phyloP scores from a whole-genome alignment of 1,140 invertebrate genomes.

The Papilio polytes region DNA sequence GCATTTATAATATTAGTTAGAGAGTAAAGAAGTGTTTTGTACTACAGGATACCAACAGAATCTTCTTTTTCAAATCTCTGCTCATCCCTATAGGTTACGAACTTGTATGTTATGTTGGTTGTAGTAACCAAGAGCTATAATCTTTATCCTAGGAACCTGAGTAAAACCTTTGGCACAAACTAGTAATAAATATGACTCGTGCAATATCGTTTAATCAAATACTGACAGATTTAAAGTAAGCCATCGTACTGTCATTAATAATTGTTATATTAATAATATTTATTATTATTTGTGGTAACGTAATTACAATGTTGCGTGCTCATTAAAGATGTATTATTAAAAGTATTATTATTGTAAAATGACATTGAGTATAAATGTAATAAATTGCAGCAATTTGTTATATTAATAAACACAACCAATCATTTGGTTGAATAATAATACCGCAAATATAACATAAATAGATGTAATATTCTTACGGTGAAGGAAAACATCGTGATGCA shows the following conservation, averaged over 20 bases:
- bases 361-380: background rate
- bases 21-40: too few species aligned
- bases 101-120: too few species aligned
- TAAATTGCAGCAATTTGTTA: background rate
- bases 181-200: background rate
- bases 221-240: slow-evolving; percentile 1
- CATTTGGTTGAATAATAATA: background rate
- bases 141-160: background rate
- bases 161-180: background rate
- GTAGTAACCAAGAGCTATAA: too few species aligned
- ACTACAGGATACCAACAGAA: too few species aligned
- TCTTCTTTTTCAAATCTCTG: too few species aligned
- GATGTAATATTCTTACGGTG: too few species aligned
- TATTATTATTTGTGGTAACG: background rate
- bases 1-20: too few species aligned
- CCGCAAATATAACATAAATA: too few species aligned
- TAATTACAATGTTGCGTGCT: slow-evolving; percentile 16
- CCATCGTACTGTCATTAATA: background rate
- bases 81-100: too few species aligned
- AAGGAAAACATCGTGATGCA: too few species aligned
- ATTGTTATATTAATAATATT: background rate
- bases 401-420: background rate
- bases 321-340: background rate
- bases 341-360: slow-evolving; percentile 2
- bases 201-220: background rate